These are phyloP conservation scores for Drosophila testacea DNA, from an alignment of 2,888 invertebrate genomes.

Conservation along the genomic window DNA sequence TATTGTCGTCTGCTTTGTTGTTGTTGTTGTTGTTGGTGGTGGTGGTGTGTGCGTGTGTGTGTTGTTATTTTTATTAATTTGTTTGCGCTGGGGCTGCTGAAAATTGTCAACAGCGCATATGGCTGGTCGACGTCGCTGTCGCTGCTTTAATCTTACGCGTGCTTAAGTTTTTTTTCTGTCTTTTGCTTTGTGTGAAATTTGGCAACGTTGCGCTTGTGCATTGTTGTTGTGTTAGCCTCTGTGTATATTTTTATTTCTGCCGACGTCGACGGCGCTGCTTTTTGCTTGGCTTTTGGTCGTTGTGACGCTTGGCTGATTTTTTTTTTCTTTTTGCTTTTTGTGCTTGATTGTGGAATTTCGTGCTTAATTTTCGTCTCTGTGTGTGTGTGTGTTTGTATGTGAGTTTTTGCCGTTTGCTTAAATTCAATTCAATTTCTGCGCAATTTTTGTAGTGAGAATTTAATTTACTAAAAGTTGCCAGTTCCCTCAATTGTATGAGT, in stretches of 20 bases:
- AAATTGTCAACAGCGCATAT: conserved; percentile 70
- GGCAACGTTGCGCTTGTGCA: conserved; percentile 58
- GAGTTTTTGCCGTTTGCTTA: conserved; percentile 57
- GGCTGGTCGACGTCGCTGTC: conserved; percentile 37
- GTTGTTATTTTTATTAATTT: conserved; percentile 81
- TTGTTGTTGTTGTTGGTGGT: conserved; percentile 34
- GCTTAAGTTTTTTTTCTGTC: conserved; percentile 58
- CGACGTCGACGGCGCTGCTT: conserved; percentile 63
- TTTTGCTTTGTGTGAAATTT: conserved; percentile 62
- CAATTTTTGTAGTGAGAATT: conserved; percentile 74
- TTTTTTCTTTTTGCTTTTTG: conserved; percentile 48
- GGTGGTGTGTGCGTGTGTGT: conserved; percentile 67
- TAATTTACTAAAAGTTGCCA: conserved; percentile 62
- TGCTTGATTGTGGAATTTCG: conserved; percentile 73
- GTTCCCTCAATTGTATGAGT: conserved; percentile 32
- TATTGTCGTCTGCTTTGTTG: conserved; percentile 55
- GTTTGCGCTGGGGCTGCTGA: conserved; percentile 71
- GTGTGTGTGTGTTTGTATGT: conserved; percentile 22
- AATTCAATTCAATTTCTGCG: conserved; percentile 74
- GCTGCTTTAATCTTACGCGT: conserved; percentile 76
- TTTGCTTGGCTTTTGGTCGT: conserved; percentile 50
- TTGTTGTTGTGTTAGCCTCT: conserved; percentile 1
- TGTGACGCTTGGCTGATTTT: conserved; percentile 60
- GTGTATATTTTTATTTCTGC: conserved; percentile 61
- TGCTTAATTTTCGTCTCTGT: conserved; percentile 68